These are phyloP conservation scores for Poeciliopsis retropinna DNA, from an alignment of 2,113 vertebrate species.

Conservation along the genomic window DNA sequence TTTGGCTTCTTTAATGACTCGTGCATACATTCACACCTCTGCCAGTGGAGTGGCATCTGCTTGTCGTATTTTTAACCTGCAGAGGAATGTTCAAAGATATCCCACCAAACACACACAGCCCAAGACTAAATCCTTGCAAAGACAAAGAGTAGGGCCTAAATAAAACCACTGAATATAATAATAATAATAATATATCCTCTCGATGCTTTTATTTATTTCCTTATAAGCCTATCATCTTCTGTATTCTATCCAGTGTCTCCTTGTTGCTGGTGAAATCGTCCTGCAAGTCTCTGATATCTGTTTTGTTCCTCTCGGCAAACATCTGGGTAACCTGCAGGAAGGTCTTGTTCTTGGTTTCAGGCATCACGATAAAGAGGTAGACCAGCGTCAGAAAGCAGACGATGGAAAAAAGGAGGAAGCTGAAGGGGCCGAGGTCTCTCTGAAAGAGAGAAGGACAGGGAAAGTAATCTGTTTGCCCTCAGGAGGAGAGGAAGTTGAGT, in stretches of 20 bases:
- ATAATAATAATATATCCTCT: constrained; percentile 47
- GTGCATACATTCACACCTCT: not conserved
- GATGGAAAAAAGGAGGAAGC: constrained; percentile 87
- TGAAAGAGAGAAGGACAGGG: constrained; percentile 55
- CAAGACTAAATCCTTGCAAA: not conserved
- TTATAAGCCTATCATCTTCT: constrained; percentile 68
- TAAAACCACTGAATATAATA: not conserved
- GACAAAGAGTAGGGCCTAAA: constrained; percentile 13
- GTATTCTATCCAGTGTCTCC: constrained; percentile 27
- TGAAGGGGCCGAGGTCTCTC: constrained; percentile 84
- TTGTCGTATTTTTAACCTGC: not conserved
- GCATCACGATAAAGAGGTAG: constrained; percentile 87
- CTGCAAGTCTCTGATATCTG: constrained; percentile 65
- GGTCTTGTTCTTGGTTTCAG: constrained; percentile 92
- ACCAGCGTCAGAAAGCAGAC: constrained; percentile 84
- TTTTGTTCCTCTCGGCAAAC: constrained; percentile 87
- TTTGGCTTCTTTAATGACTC: constrained; percentile 19
- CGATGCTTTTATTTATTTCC: constrained; percentile 24
- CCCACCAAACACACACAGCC: constrained; percentile 11
- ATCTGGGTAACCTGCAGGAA: constrained; percentile 91
- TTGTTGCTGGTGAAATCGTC: constrained; percentile 40
- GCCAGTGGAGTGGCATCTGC: not conserved
- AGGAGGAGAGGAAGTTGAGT: constrained; percentile 1
- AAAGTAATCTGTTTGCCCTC: constrained; percentile 19
- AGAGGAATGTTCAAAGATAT: not conserved